These are phyloP conservation scores for Typhlichthys subterraneus DNA, from an alignment of 2,797 vertebrate species.

Conservation along the genomic window DNA sequence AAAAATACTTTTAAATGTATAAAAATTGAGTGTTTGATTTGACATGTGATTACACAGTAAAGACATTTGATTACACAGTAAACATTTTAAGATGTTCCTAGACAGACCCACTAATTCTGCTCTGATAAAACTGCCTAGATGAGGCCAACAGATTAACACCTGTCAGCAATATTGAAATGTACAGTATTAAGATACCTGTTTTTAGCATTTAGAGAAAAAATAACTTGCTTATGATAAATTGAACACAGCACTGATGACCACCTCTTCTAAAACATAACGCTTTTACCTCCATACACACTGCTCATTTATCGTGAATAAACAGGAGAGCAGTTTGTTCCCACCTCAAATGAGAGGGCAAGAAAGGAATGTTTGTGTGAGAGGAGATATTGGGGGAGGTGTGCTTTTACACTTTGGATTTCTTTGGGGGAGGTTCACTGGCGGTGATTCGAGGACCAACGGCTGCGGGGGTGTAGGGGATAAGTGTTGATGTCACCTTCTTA, in stretches of 20 bases:
- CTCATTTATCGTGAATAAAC: slow-evolving; percentile 1
- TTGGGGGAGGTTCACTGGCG: slow-evolving; percentile 84
- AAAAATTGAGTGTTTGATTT: slow-evolving; percentile 35
- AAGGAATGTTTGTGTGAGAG: slow-evolving; percentile 27
- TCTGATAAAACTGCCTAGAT: slow-evolving; percentile 18
- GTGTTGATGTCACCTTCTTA: slow-evolving; percentile 88
- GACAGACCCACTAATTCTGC: slow-evolving; percentile 12
- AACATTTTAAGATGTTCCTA: slow-evolving; percentile 4
- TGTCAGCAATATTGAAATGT: slow-evolving; percentile 1
- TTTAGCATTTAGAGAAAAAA: too few relatives aligned
- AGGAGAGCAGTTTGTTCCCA: not conserved
- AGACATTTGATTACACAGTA: slow-evolving; percentile 42
- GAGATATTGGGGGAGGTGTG: not conserved
- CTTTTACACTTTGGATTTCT: slow-evolving; percentile 88
- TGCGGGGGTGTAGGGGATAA: slow-evolving; percentile 90
- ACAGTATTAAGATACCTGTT: slow-evolving; percentile 1
- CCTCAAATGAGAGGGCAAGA: slow-evolving; percentile 19
- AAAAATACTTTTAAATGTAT: slow-evolving; percentile 54
- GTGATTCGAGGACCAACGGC: slow-evolving; percentile 84
- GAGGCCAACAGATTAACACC: not conserved
- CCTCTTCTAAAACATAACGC: not conserved
- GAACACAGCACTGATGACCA: slow-evolving; percentile 1
- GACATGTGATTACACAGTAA: slow-evolving; percentile 43
- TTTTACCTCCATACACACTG: not conserved
- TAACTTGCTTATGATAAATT: not conserved